Evolutionary conservation across 2,113 vertebrate genomes (phyloP).

Genomic region (Ibidorhyncha struthersii): DNA sequence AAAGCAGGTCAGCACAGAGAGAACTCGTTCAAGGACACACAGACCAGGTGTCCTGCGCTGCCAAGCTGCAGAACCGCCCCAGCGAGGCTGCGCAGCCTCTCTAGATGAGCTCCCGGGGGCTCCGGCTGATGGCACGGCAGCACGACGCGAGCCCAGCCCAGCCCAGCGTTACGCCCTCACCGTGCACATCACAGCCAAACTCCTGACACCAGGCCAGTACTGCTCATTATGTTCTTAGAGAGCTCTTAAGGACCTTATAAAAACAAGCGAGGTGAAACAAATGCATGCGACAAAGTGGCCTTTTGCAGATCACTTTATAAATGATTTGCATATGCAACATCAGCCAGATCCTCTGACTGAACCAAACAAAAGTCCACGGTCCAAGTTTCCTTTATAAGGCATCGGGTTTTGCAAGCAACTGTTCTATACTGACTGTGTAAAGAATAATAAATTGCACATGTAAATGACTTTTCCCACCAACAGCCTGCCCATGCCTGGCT

Average conservation of each 20-base stretch:
- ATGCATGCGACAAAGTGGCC: not conserved
- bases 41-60: not conserved
- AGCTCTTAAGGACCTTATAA: not conserved
- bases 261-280: not conserved
- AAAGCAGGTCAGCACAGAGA: not conserved
- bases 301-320: not conserved
- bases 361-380: not conserved
- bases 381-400: not conserved
- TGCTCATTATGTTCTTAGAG: not conserved
- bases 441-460: not conserved
- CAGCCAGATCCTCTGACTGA: not conserved
- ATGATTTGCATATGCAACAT: not conserved
- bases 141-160: not conserved
- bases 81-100: not conserved
- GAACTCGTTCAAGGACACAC: not conserved
- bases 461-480: not conserved
- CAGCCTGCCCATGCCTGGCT: not conserved
- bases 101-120: not conserved
- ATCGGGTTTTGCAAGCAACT: not conserved
- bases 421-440: not conserved
- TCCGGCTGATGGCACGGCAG: rapidly evolving
- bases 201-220: not conserved
- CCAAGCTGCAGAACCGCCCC: not conserved
- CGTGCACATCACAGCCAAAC: not conserved
- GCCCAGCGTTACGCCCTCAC: not conserved